Evolutionary conservation across 1,140 invertebrate species (phyloP).

Genomic region (Halotydeus destructor): DNA sequence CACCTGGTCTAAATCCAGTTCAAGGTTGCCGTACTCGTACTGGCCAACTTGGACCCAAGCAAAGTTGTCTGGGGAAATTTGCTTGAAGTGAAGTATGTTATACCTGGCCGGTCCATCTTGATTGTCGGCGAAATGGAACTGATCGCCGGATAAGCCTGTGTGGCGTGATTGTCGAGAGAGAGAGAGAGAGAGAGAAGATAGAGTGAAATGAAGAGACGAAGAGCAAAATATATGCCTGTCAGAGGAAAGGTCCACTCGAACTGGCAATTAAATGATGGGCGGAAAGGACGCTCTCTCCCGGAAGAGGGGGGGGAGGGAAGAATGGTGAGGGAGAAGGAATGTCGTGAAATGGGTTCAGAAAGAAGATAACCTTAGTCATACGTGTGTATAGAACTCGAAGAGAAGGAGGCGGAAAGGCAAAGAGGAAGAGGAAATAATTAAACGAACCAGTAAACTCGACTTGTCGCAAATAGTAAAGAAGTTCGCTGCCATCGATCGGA

Average conservation of each 20-base stretch:
- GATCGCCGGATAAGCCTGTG: slow-evolving; percentile 56
- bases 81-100: slow-evolving; percentile 85
- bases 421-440: not conserved
- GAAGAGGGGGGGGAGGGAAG: too few relatives aligned
- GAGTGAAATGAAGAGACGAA: not conserved
- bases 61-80: slow-evolving; percentile 35
- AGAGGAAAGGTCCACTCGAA: too few relatives aligned
- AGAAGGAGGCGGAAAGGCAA: too few relatives aligned
- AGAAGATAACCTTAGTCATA: too few relatives aligned
- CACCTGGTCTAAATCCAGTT: slow-evolving; percentile 39
- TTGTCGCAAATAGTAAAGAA: slow-evolving; percentile 57
- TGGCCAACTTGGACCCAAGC: slow-evolving; percentile 36
- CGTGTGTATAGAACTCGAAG: too few relatives aligned
- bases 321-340: too few relatives aligned
- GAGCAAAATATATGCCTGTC: slow-evolving; percentile 1
- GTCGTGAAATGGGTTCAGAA: too few relatives aligned
- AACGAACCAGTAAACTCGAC: slow-evolving; percentile 57
- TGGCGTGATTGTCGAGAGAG: not conserved
- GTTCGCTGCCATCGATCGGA: slow-evolving; percentile 56
- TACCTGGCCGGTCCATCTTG: slow-evolving; percentile 82
- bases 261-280: too few relatives aligned
- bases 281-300: too few relatives aligned
- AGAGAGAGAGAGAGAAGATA: slow-evolving; percentile 1
- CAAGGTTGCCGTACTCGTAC: slow-evolving; percentile 50
- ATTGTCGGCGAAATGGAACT: slow-evolving; percentile 56